Base-by-base conservation (phyloP, 1,140 invertebrate species). In the Drosophila setifemur region DNA sequence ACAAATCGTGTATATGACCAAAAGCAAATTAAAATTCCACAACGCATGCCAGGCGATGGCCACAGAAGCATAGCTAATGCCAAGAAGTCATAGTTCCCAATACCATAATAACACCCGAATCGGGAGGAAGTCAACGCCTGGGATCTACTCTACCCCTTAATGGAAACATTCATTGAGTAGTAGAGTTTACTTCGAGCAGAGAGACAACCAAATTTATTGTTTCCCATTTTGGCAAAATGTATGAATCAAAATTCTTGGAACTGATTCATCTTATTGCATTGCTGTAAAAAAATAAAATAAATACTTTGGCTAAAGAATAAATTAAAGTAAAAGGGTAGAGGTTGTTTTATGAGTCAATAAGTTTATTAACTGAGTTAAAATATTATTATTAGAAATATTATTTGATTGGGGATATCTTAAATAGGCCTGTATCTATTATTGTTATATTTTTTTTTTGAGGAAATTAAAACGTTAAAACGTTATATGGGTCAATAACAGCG, bases 1-100 rank as follows among this genome's bases (percentile, higher is more conserved):
- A 64, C n/a, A 75, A 86, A 69, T 86, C 82, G 81, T 86, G 82
- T 76, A 73, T 81, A 76, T 81, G 76, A 74, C 81, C 82, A 86
- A 86, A 86, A 81, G 73, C 81, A 73, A 86, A 86, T 86, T 86
- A 86, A 86, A 86, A 86, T 86, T 86, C 81, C 81, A 69, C 82
- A 86, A 86, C 81, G 81, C 81, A 86, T 81, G 75, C 81, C 81
- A 81, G 66, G 66, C 45, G 35, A 47, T 43, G 44, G 26, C 47
- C 31, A 42, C 55, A 37, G 52, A 63, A 78, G 78, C 79, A 85
- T 79, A 60, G 49, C 60, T 85, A 85, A 85, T 81, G 81, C 63
- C 75, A 86, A 86, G 72, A 86, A 86, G 81, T 86, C 60, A 76
- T 2, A 66, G 57, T 63, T 64, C 33, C 60, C 60, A 40, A 63